Evolutionary conservation across 2,113 vertebrate genomes (phyloP).

Genomic region (Scomber scombrus): DNA sequence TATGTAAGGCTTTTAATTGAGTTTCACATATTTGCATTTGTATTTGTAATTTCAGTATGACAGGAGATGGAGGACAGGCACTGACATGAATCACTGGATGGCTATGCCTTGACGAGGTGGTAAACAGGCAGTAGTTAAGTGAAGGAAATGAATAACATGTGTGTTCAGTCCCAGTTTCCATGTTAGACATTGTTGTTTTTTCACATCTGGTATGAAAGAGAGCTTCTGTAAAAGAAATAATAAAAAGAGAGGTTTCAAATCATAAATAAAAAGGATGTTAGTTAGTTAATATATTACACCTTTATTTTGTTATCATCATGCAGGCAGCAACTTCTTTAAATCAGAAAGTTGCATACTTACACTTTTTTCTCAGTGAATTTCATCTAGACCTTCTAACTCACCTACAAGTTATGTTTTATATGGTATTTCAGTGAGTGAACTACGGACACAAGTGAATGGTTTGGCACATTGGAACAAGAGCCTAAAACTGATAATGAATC

Average conservation of each 20-base stretch:
- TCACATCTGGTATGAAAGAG: background rate
- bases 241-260: background rate
- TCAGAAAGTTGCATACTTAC: too few relatives aligned
- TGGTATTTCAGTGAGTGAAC: too few relatives aligned
- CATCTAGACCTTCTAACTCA: too few relatives aligned
- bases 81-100: background rate
- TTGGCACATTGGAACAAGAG: too few relatives aligned
- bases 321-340: too few relatives aligned
- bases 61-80: background rate
- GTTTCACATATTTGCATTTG: background rate
- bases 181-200: background rate
- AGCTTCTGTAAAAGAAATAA: background rate
- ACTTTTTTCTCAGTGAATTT: too few relatives aligned
- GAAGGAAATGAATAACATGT: background rate
- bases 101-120: background rate
- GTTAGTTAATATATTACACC: too few relatives aligned
- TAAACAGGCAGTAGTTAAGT: background rate
- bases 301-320: too few relatives aligned
- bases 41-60: conserved; percentile 3
- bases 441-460: too few relatives aligned
- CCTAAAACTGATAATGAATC: too few relatives aligned
- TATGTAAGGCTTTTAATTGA: too few relatives aligned
- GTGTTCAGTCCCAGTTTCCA: background rate
- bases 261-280: background rate
- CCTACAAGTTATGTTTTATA: too few relatives aligned